These are phyloP conservation scores for Lanius ludovicianus DNA, from an alignment of 2,113 vertebrate species.

Conservation along the genomic window DNA sequence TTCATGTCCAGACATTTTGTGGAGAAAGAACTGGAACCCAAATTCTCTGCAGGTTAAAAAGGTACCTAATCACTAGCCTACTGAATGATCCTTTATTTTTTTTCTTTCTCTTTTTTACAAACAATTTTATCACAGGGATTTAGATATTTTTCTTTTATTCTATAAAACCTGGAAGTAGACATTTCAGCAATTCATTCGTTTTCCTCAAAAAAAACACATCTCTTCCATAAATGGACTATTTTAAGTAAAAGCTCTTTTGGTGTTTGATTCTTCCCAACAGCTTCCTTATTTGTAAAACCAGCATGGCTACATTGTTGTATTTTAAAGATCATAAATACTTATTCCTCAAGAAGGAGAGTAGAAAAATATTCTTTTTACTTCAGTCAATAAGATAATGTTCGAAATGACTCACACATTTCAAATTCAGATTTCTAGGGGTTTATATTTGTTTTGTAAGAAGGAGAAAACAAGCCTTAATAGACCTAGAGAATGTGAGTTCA, in stretches of 20 bases:
- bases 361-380: slow-evolving; percentile 13
- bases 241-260: not conserved
- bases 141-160: not conserved
- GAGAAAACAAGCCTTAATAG: not conserved
- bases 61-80: not conserved
- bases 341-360: not conserved
- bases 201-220: not conserved
- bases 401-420: not conserved
- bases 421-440: not conserved
- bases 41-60: not conserved
- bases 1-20: not conserved
- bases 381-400: slow-evolving; percentile 3
- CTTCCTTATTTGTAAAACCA: not conserved
- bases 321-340: not conserved
- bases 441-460: not conserved
- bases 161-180: not conserved
- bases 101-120: not conserved
- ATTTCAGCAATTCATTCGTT: not conserved
- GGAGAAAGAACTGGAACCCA: not conserved
- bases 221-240: not conserved
- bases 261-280: not conserved
- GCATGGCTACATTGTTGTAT: not conserved
- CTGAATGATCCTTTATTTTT: not conserved
- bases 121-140: not conserved
- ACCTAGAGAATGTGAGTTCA: not conserved